Evolutionary conservation across 2,888 invertebrate species (phyloP), one percentile per base, ranked within the genome.

Genomic region (Polydrusus pterygomalis): DNA sequence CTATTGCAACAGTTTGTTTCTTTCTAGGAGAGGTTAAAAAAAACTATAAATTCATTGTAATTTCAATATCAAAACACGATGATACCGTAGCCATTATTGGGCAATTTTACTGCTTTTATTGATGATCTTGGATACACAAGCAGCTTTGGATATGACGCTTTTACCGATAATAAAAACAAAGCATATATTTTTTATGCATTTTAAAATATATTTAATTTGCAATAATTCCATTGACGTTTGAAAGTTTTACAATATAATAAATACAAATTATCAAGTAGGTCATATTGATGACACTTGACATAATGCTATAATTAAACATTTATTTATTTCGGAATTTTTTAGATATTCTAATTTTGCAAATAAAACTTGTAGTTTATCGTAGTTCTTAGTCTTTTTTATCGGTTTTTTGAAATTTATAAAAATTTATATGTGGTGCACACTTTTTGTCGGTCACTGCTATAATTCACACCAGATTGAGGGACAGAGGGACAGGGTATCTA

Each of bases 151-250:
- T n/a, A n/a, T 54, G 54, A 54, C 54, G 54, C n/a, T 6, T 9
- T 8, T 20, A 7, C 7, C 25, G 54, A 54, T 54, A 54, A 54
- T n/a, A 17, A 13, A 54, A 13, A 54, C 25, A 54, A 54, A 30
- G 54, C 25, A 54, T 25, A 7, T 34, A 11, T 25, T 54, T 30
- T 54, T 54, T 11, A 54, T 30, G 54, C 54, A 54, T 54, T 54
- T 54, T 25, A 25, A 51, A 51, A 54, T 25, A 30, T 30, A 54
- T n/a, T 25, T 10, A 54, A n/a, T 54, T 30, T 30, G 2, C 2
- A 54, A 7, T 54, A 7, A 17, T 25, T 25, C 25, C 25, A 25
- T 51, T 51, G 18, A 18, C 9, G 18, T 51, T 43, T 20, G 51
- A 51, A 25, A 15, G 10, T 51, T 51, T 20, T 18, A 30, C 0